Evolutionary conservation across 2,797 vertebrate genomes (phyloP).

Genomic region (Pangasius larnaudii): DNA sequence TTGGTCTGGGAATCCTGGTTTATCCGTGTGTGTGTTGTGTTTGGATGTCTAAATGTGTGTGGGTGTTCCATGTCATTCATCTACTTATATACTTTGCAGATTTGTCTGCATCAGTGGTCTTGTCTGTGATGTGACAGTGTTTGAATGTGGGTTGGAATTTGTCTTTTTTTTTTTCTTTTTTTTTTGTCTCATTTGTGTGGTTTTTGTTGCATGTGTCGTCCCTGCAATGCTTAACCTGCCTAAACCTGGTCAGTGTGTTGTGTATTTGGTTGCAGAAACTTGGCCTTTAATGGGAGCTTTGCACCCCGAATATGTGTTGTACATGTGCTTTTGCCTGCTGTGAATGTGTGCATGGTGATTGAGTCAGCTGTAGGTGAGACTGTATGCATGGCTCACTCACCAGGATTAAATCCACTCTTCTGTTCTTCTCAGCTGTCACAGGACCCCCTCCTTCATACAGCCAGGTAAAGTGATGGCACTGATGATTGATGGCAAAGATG

Average conservation of each 20-base stretch:
- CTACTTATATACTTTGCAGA: constrained; percentile 2
- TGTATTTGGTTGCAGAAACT: constrained; percentile 24
- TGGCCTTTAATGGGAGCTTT: constrained; percentile 41
- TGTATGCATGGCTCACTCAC: constrained; percentile 39
- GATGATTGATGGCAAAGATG: background rate
- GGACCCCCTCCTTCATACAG: constrained; percentile 62
- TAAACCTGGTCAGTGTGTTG: background rate
- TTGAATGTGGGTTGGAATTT: constrained; percentile 17
- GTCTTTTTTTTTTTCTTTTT: background rate
- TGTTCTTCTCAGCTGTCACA: constrained; percentile 76
- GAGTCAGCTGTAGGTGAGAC: background rate
- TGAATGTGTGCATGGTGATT: constrained; percentile 34
- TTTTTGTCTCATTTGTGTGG: background rate
- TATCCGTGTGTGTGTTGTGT: constrained; percentile 29
- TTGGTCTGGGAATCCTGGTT: constrained; percentile 40
- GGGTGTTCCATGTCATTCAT: constrained; percentile 19
- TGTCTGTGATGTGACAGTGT: constrained; percentile 16
- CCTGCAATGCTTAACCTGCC: constrained; percentile 15
- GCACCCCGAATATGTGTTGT: constrained; percentile 57
- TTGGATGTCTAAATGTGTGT: background rate
- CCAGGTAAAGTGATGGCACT: constrained; percentile 72
- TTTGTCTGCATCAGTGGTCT: constrained; percentile 22
- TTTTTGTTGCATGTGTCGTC: background rate
- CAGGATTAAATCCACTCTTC: constrained; percentile 70
- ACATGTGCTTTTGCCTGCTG: constrained; percentile 53